phyloP scores from a whole-genome alignment of 2,797 vertebrate species.

The Phrynocephalus vlangalii region DNA sequence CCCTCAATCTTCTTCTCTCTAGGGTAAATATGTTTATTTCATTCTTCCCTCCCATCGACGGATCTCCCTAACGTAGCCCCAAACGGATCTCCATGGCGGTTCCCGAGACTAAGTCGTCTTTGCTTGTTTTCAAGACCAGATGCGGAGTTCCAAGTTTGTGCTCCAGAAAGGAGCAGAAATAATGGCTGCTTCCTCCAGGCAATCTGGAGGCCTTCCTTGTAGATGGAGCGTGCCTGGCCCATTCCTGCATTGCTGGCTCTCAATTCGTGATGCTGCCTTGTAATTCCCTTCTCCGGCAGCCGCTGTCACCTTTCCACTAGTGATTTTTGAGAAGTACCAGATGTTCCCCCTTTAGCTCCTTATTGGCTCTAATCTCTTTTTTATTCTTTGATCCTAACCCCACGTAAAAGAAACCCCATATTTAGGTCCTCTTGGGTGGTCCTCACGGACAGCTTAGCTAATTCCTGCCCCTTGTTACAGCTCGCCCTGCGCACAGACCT shows the following conservation, averaged over 20 bases:
- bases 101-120: background rate
- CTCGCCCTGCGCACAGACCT: conserved; percentile 55
- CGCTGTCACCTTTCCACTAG: conserved; percentile 61
- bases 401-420: conserved; percentile 69
- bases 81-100: no score
- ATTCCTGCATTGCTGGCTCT: background rate
- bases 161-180: background rate
- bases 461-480: conserved; percentile 69
- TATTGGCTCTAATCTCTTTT: conserved; percentile 71
- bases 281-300: conserved; percentile 48
- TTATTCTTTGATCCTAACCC: conserved; percentile 72
- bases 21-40: no score
- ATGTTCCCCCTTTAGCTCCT: conserved; percentile 73
- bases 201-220: background rate
- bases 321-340: conserved; percentile 66
- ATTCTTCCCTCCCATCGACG: no score
- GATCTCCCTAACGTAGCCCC: no score
- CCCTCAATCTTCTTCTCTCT: no score
- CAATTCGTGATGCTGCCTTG: conserved; percentile 20
- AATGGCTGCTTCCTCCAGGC: background rate
- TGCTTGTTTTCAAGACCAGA: background rate
- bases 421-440: conserved; percentile 76
- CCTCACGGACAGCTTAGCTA: conserved; percentile 63
- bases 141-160: background rate
- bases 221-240: background rate